A percentile compares a stretch with the other conserved stretches of the same genome.
phyloP scores from a whole-genome alignment of 2,797 vertebrate genomes.

The Bufotes viridis region DNA sequence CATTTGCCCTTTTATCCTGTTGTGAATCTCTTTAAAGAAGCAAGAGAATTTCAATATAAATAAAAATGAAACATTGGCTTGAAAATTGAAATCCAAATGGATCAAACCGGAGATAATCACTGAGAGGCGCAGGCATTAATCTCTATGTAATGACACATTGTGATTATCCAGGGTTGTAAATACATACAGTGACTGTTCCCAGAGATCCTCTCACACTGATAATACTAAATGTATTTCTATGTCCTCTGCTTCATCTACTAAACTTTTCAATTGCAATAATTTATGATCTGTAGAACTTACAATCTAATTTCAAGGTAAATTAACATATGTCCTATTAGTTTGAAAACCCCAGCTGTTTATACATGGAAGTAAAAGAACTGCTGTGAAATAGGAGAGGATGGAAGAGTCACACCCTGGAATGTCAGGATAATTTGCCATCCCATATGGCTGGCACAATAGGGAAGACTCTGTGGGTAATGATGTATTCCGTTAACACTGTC shows the following conservation, averaged over 20 bases:
- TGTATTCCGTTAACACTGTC: too few species aligned
- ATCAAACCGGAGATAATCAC: slow-evolving; percentile 39
- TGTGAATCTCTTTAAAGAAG: slow-evolving; percentile 29
- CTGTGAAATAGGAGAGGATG: not conserved
- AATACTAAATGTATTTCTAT: slow-evolving; percentile 18
- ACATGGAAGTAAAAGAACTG: not conserved
- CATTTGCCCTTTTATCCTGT: slow-evolving; percentile 47
- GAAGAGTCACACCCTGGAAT: not conserved
- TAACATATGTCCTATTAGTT: not conserved
- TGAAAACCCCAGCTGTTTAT: not conserved
- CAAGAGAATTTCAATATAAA: slow-evolving; percentile 35
- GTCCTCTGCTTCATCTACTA: not conserved
- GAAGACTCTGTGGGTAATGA: not conserved
- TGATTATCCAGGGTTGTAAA: slow-evolving; percentile 41
- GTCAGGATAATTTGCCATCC: not conserved
- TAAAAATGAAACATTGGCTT: slow-evolving; percentile 39
- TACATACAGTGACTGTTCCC: slow-evolving; percentile 1
- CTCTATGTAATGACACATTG: slow-evolving; percentile 26
- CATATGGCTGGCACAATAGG: not conserved
- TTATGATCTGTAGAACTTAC: not conserved
- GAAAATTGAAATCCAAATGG: not conserved
- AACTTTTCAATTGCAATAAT: not conserved
- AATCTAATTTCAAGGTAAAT: not conserved
- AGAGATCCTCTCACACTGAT: slow-evolving; percentile 16
- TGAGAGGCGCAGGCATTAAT: slow-evolving; percentile 29